Evolutionary conservation across 2,888 invertebrate species (phyloP).

Genomic region (Xiphydria camelus): DNA sequence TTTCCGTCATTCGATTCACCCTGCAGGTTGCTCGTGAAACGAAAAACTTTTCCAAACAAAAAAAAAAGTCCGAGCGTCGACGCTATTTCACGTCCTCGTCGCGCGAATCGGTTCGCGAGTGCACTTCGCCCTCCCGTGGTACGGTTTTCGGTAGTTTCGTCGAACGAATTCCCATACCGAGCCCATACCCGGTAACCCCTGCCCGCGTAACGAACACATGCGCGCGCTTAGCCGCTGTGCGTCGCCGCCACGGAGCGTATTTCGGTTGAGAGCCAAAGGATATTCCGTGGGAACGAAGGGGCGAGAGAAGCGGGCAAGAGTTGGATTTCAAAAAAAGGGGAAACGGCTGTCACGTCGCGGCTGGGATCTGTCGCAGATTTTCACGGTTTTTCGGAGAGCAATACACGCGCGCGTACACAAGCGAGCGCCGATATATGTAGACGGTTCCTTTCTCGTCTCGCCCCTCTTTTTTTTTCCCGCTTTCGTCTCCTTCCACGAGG

Average conservation of each 20-base stretch:
- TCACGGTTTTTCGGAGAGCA: constrained; percentile 35
- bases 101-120: too few species aligned
- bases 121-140: too few species aligned
- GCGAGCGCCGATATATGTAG: too few species aligned
- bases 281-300: constrained; percentile 53
- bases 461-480: too few species aligned
- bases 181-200: not conserved
- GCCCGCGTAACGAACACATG: not conserved
- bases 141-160: not conserved
- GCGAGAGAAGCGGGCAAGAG: constrained; percentile 39
- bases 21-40: not conserved
- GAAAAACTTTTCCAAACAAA: too few species aligned
- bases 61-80: too few species aligned
- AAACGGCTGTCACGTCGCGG: constrained; percentile 16
- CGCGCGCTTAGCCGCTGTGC: too few species aligned
- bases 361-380: constrained; percentile 34
- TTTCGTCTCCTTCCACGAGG: too few species aligned
- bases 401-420: too few species aligned
- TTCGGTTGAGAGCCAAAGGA: constrained; percentile 51
- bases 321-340: constrained; percentile 42
- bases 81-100: too few species aligned
- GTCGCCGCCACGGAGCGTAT: constrained; percentile 30
- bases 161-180: not conserved
- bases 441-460: too few species aligned
- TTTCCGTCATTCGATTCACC: not conserved